Conservation (phyloP, 2,113 vertebrate genomes). For the Tor tambroides region DNA sequence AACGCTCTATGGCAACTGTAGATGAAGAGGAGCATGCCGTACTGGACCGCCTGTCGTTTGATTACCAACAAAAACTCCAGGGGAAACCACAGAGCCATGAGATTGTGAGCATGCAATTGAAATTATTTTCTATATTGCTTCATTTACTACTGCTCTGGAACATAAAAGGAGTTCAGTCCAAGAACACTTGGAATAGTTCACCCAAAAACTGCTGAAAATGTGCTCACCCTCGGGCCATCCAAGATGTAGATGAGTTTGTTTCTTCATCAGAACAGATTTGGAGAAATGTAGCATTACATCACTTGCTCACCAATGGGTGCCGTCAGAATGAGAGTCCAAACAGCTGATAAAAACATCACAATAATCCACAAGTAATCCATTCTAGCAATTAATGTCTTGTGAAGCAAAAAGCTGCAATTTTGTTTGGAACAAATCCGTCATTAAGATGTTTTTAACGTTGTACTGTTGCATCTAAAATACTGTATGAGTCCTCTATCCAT, state of each 20-base stretch:
- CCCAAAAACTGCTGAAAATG: neutral
- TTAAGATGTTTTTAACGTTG: too few species aligned
- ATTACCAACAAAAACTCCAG: conserved; percentile 97
- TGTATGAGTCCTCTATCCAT: too few species aligned
- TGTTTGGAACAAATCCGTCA: too few species aligned
- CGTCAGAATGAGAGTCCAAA: neutral
- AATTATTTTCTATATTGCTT: neutral
- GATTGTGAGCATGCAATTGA: conserved; percentile 78
- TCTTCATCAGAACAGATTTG: neutral
- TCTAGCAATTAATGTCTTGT: too few species aligned
- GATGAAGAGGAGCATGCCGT: conserved; percentile 95
- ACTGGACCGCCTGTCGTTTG: conserved; percentile 91
- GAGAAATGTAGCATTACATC: neutral
- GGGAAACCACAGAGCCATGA: conserved; percentile 97
- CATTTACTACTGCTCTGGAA: neutral
- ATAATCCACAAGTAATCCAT: too few species aligned
- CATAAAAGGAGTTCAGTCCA: neutral
- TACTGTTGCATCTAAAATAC: too few species aligned
- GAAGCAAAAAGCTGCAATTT: too few species aligned
- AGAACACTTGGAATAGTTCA: neutral
- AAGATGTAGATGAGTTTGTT: neutral
- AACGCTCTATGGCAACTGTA: conserved; percentile 93
- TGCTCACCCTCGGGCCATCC: neutral
- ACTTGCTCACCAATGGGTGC: too few species aligned
- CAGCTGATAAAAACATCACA: too few species aligned